Evolutionary conservation across 2,888 invertebrate genomes (phyloP).

Genomic region (Coelinius sp.): DNA sequence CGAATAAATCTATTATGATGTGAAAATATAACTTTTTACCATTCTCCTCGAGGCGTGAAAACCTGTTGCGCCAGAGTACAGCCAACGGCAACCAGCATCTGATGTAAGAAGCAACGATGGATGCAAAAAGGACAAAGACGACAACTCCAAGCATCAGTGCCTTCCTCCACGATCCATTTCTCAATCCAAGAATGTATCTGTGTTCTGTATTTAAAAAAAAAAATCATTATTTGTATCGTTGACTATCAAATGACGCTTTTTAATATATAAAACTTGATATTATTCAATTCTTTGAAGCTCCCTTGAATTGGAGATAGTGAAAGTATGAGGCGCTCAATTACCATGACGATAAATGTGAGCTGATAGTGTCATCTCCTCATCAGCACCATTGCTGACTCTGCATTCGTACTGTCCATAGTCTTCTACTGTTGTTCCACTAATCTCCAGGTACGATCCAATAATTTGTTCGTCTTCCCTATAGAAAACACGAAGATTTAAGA

Average conservation of each 20-base stretch:
- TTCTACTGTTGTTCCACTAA: constrained; percentile 74
- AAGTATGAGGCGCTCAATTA: constrained; percentile 45
- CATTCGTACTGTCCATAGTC: constrained; percentile 83
- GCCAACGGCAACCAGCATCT: constrained; percentile 72
- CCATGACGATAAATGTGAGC: constrained; percentile 67
- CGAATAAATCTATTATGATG: neutral
- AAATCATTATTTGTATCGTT: constrained; percentile 67
- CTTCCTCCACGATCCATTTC: constrained; percentile 73
- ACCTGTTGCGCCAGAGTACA: constrained; percentile 72
- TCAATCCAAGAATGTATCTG: constrained; percentile 58
- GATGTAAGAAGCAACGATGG: constrained; percentile 73
- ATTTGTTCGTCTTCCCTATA: constrained; percentile 80
- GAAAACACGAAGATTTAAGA: constrained; percentile 26
- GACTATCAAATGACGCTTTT: constrained; percentile 3
- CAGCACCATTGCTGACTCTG: constrained; percentile 75
- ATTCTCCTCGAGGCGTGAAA: constrained; percentile 70
- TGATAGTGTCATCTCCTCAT: constrained; percentile 68
- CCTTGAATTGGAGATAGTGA: constrained; percentile 6
- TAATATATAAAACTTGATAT: neutral
- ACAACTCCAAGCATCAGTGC: constrained; percentile 73
- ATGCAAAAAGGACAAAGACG: constrained; percentile 71
- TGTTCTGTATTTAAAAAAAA: constrained; percentile 55
- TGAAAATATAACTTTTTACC: constrained; percentile 55
- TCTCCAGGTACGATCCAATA: constrained; percentile 79
- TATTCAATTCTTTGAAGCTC: neutral